phyloP scores from a whole-genome alignment of 2,797 vertebrate genomes.

The Sebastes iracundus region DNA sequence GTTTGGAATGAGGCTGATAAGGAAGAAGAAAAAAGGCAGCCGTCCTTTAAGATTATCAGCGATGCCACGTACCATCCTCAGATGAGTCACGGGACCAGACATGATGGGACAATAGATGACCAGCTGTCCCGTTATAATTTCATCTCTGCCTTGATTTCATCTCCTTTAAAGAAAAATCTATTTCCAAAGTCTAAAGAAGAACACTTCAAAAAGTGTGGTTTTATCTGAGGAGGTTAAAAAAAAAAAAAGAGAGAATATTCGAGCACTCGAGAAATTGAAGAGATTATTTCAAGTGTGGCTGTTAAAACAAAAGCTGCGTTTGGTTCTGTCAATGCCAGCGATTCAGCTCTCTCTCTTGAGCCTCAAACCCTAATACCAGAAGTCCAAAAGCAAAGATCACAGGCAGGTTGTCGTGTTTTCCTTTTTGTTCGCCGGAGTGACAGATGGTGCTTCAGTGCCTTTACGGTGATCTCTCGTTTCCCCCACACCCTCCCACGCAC shows the following conservation, averaged over 20 bases:
- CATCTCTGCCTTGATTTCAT: constrained; percentile 31
- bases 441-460: constrained; percentile 49
- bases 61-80: constrained; percentile 49
- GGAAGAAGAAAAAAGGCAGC: constrained; percentile 54
- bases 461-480: constrained; percentile 38
- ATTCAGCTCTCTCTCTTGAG: constrained; percentile 41
- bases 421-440: constrained; percentile 60
- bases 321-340: constrained; percentile 26
- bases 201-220: constrained; percentile 24
- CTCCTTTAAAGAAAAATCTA: constrained; percentile 8
- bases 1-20: constrained; percentile 77
- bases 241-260: constrained; percentile 17
- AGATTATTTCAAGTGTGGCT: constrained; percentile 50
- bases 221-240: constrained; percentile 31
- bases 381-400: constrained; percentile 54
- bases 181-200: constrained; percentile 37
- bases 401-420: constrained; percentile 47
- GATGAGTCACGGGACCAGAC: constrained; percentile 38
- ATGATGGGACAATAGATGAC: constrained; percentile 50
- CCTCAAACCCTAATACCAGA: constrained; percentile 31
- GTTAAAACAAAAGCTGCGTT: constrained; percentile 52
- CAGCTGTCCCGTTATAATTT: constrained; percentile 35
- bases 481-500: constrained; percentile 22
- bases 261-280: constrained; percentile 15
- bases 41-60: constrained; percentile 69